Percentiles rank a stretch among this genome's conserved stretches.
phyloP scores from a whole-genome alignment of 1,140 invertebrate genomes.

The Bradysia coprophila region DNA sequence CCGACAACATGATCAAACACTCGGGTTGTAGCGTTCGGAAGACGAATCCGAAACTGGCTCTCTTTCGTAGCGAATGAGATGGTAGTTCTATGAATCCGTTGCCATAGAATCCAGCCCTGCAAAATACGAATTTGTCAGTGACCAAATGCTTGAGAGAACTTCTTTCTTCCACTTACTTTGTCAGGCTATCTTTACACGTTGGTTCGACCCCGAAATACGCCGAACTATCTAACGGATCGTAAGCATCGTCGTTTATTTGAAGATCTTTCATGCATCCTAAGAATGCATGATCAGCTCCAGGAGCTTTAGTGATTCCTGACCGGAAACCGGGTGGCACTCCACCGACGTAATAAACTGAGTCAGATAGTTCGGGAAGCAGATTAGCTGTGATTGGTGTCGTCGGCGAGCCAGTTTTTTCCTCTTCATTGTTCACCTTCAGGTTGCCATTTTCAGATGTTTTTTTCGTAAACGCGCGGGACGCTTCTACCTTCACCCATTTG shows the following conservation, averaged over 20 bases:
- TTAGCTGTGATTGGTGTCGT: slow-evolving; percentile 32
- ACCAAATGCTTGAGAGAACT: background rate
- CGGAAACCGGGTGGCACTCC: slow-evolving; percentile 46
- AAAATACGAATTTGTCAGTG: background rate
- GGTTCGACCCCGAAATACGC: slow-evolving; percentile 57
- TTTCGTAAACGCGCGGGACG: slow-evolving; percentile 31
- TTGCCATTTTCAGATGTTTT: slow-evolving; percentile 37
- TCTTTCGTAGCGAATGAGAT: slow-evolving; percentile 42
- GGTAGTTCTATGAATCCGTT: slow-evolving; percentile 59
- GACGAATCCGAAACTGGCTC: slow-evolving; percentile 48
- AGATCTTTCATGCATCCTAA: slow-evolving; percentile 69
- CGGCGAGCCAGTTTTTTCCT: slow-evolving; percentile 38
- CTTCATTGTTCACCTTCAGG: slow-evolving; percentile 51
- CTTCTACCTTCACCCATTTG: slow-evolving; percentile 56
- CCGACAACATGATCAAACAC: slow-evolving; percentile 54
- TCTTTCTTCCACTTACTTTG: slow-evolving; percentile 34
- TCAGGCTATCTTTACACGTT: slow-evolving; percentile 36
- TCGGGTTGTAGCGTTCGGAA: slow-evolving; percentile 53
- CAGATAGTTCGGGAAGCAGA: slow-evolving; percentile 40
- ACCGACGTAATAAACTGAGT: slow-evolving; percentile 53
- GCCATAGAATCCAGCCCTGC: slow-evolving; percentile 54
- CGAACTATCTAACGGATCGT: slow-evolving; percentile 34
- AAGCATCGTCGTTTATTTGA: slow-evolving; percentile 42
- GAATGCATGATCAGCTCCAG: slow-evolving; percentile 36
- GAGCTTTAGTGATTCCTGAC: slow-evolving; percentile 17